Evolutionary conservation across 2,888 invertebrate genomes (phyloP).

Genomic region (Melangyna quadrimaculata): DNA sequence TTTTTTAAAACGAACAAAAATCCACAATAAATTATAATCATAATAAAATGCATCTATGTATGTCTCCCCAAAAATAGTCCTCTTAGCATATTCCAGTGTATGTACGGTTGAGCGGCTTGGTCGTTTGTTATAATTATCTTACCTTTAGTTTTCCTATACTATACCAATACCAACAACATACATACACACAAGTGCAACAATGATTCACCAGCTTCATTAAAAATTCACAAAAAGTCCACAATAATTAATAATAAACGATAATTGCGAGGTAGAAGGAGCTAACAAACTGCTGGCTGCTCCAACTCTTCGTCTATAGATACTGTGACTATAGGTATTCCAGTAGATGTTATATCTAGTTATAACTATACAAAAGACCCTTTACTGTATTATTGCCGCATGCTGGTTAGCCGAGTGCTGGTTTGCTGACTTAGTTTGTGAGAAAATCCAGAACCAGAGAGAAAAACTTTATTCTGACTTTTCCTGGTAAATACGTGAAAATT

Average conservation of each 20-base stretch:
- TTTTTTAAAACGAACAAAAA: not conserved
- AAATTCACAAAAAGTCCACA: slow-evolving; percentile 71
- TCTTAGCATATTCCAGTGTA: slow-evolving; percentile 51
- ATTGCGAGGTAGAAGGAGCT: slow-evolving; percentile 61
- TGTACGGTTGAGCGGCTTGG: slow-evolving; percentile 62
- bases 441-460: slow-evolving; percentile 38
- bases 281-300: slow-evolving; percentile 56
- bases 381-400: slow-evolving; percentile 26
- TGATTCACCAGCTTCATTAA: slow-evolving; percentile 70
- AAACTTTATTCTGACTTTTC: slow-evolving; percentile 40
- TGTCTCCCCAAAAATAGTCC: slow-evolving; percentile 55
- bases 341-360: not conserved
- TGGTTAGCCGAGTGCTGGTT: slow-evolving; percentile 18
- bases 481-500: slow-evolving; percentile 63
- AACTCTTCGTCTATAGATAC: slow-evolving; percentile 3
- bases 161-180: slow-evolving; percentile 17
- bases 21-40: not conserved
- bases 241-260: slow-evolving; percentile 72
- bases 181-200: slow-evolving; percentile 54
- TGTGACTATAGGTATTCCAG: not conserved
- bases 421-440: slow-evolving; percentile 51
- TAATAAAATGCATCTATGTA: slow-evolving; percentile 26
- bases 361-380: slow-evolving; percentile 18
- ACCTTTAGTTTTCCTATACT: slow-evolving; percentile 41
- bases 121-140: slow-evolving; percentile 70